phyloP scores from a whole-genome alignment of 2,888 invertebrate genomes.

The Malthinus flaveolus region DNA sequence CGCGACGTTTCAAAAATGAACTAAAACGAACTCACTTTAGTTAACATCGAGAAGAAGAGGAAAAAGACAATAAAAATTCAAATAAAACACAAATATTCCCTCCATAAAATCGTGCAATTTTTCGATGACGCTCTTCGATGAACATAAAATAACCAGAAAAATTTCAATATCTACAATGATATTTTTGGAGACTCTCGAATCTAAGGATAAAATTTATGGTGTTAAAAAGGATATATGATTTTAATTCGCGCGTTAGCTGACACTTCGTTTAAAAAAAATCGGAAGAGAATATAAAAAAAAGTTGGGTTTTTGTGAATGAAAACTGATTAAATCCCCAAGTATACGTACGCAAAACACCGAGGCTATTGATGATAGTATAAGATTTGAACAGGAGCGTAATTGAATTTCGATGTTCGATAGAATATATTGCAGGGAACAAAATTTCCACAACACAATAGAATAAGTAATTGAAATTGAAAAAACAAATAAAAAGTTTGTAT shows the following conservation, averaged over 20 bases:
- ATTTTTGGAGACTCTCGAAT: neutral
- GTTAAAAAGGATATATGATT: no score
- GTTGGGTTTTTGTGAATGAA: neutral
- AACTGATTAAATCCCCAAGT: constrained; percentile 13
- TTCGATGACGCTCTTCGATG: constrained; percentile 12
- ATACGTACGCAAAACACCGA: constrained; percentile 15
- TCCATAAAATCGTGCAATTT: constrained; percentile 14
- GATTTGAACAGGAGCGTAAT: constrained; percentile 20
- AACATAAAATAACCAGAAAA: constrained; percentile 20
- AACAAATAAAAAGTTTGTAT: constrained; percentile 10
- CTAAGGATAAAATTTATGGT: no score
- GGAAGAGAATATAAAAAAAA: neutral
- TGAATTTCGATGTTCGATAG: constrained; percentile 25
- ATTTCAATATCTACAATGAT: constrained; percentile 23
- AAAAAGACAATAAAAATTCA: constrained; percentile 16
- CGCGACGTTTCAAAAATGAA: no score
- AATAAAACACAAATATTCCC: constrained; percentile 24
- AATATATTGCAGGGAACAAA: constrained; percentile 17
- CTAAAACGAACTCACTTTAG: no score
- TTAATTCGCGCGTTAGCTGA: no score
- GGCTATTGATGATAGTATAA: constrained; percentile 2
- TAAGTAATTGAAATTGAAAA: constrained; percentile 10
- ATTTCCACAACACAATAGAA: constrained; percentile 10
- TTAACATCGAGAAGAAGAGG: neutral
- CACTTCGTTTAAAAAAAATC: neutral